phyloP scores from a whole-genome alignment of 2,113 vertebrate genomes.

The Chrysemys picta region DNA sequence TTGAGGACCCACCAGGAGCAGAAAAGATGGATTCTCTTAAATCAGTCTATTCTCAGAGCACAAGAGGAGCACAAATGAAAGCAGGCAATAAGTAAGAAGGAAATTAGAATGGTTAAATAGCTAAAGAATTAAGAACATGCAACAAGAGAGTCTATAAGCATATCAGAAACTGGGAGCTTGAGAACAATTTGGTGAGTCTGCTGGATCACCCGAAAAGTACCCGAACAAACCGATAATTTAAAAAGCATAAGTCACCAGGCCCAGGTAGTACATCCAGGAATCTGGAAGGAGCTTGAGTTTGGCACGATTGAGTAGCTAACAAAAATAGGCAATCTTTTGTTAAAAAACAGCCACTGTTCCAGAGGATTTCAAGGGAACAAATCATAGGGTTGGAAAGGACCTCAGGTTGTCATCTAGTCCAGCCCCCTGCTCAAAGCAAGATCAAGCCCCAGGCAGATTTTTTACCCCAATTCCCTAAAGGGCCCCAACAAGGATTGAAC shows the following conservation, averaged over 20 bases:
- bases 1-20: background rate
- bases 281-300: background rate
- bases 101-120: background rate
- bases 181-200: background rate
- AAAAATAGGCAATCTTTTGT: background rate
- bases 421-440: no score
- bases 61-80: background rate
- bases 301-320: background rate
- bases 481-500: no score
- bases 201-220: background rate
- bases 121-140: background rate
- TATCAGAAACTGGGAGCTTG: background rate
- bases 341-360: background rate
- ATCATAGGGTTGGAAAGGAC: background rate
- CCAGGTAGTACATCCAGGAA: background rate
- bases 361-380: background rate
- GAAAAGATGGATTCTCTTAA: background rate
- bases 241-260: background rate
- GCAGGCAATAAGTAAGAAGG: background rate
- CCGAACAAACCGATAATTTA: background rate
- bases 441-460: no score
- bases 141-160: background rate
- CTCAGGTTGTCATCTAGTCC: no score
- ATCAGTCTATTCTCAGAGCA: background rate
- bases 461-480: no score